phyloP scores from a whole-genome alignment of 2,113 vertebrate genomes.

The Corydoras sp. region DNA sequence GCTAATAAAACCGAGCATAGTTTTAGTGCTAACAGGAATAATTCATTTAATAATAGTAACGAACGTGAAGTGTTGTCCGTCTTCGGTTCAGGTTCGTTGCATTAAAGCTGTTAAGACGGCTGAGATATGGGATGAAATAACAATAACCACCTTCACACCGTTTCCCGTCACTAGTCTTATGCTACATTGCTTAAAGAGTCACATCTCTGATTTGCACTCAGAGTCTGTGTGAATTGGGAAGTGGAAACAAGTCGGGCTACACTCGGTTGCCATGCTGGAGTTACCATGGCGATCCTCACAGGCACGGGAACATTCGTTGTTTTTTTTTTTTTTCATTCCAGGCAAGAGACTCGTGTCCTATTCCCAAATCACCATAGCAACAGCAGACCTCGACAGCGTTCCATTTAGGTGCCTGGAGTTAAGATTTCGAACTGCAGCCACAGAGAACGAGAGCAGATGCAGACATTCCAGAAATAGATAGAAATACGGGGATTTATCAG shows the following conservation, averaged over 20 bases:
- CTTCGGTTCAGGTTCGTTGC: no score
- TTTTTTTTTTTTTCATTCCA: neutral
- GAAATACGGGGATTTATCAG: neutral
- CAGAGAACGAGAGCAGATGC: neutral
- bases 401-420: slow-evolving; percentile 1
- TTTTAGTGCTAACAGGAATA: no score
- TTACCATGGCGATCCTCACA: slow-evolving; percentile 28
- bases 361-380: slow-evolving; percentile 31
- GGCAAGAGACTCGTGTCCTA: slow-evolving; percentile 7
- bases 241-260: slow-evolving; percentile 11
- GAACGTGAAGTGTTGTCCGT: no score
- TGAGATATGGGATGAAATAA: neutral
- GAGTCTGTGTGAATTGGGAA: slow-evolving; percentile 13
- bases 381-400: neutral
- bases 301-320: neutral
- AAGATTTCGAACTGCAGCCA: neutral
- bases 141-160: no score
- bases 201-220: slow-evolving; percentile 17
- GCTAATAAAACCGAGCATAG: no score
- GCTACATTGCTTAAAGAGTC: neutral
- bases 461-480: slow-evolving; percentile 16
- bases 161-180: no score
- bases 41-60: no score
- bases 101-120: neutral
- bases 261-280: slow-evolving; percentile 24